These are phyloP conservation scores for Holacanthella duospinosa DNA, from an alignment of 2,888 invertebrate species.

Conservation along the genomic window DNA sequence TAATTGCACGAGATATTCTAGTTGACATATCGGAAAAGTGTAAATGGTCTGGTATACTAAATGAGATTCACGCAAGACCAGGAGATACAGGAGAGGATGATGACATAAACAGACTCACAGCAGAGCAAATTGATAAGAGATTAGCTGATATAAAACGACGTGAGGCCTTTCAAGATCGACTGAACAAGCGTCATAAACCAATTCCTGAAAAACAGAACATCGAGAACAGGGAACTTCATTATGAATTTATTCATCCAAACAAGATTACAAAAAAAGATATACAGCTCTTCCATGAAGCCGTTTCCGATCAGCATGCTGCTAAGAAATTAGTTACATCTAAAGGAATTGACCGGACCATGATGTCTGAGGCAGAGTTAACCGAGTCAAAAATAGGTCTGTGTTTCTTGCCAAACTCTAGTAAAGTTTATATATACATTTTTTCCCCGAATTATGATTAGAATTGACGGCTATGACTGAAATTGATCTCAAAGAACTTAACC, in stretches of 20 bases:
- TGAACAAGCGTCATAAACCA: constrained; percentile 6
- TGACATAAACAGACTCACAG: not conserved
- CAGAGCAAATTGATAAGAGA: constrained; percentile 9
- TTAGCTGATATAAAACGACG: constrained; percentile 7
- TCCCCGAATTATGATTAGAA: not conserved
- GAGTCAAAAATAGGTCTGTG: not conserved
- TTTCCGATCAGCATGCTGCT: constrained; percentile 14
- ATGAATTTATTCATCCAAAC: constrained; percentile 19
- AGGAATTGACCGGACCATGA: not conserved
- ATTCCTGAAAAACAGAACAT: constrained; percentile 10
- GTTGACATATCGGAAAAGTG: not conserved
- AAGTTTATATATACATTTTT: not conserved
- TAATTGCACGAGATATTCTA: constrained; percentile 10
- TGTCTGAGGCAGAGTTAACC: not conserved
- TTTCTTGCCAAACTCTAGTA: not conserved
- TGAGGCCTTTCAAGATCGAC: not conserved
- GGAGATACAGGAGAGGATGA: not conserved
- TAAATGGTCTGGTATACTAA: not conserved
- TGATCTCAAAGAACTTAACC: not conserved
- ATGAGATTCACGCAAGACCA: not conserved
- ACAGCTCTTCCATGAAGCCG: constrained; percentile 16
- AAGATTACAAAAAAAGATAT: constrained; percentile 13
- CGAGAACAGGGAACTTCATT: constrained; percentile 16
- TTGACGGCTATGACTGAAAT: not conserved
- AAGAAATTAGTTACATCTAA: constrained; percentile 10